Conservation (phyloP, 1,140 invertebrate genomes). For the Cyclina sinensis region DNA sequence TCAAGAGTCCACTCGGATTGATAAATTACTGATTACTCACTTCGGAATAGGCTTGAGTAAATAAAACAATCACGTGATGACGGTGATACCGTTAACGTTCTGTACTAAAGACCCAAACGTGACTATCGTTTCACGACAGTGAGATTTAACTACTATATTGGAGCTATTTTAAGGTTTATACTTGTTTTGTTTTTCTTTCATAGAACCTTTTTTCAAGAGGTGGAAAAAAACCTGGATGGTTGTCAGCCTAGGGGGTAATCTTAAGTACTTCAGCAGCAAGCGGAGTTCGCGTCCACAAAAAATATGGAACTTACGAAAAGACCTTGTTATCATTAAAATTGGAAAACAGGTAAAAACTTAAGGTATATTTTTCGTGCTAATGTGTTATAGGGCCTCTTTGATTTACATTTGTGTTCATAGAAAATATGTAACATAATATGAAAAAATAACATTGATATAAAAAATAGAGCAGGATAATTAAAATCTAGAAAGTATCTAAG, state of each 20-base stretch:
- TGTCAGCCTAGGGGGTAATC: constrained; percentile 70
- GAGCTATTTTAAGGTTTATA: not conserved
- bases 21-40: no score
- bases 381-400: no score
- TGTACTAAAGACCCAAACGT: not conserved
- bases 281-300: constrained; percentile 58
- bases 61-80: not conserved
- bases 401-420: no score
- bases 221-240: constrained; percentile 74
- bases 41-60: no score
- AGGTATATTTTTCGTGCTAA: no score
- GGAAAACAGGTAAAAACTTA: constrained; percentile 71
- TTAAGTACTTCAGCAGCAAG: constrained; percentile 69
- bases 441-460: no score
- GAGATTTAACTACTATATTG: not conserved
- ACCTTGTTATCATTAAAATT: constrained; percentile 71
- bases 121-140: not conserved
- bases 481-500: no score
- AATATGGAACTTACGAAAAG: constrained; percentile 67
- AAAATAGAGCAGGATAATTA: no score
- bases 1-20: no score
- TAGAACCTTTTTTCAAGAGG: constrained; percentile 72
- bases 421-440: no score
- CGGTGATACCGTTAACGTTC: not conserved
- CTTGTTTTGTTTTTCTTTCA: constrained; percentile 11